Evolutionary conservation across 2,797 vertebrate species (phyloP), one percentile per base, ranked within the genome.

Genomic region (Coluber constrictor): DNA sequence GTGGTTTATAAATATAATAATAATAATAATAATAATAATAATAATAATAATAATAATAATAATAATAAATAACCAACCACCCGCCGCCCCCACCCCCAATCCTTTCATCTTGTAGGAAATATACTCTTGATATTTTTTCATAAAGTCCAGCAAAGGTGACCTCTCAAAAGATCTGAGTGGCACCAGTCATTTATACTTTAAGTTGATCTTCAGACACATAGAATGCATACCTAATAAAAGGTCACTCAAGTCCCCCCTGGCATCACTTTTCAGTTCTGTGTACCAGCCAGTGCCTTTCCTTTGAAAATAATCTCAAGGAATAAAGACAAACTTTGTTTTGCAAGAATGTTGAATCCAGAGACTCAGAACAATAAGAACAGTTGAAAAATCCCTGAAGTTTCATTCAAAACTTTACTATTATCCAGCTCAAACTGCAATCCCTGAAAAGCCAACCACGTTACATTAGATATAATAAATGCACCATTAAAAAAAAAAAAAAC

Each of bases 171-270:
- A 47, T 47, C n/a, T 29, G 86, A 27, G 47, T 56, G 18, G 91
- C 63, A 55, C 43, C 43, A 51, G 66, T 83, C 47, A 54, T 29
- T 61, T 79, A 29, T 25, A 88, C 54, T 32, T 56, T 37, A 59
- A 43, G 56, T 29, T 88, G 86, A 83, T 63, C 54, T 79, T 55
- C 57, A 88, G 79, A 55, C 86, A 55, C 90, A 93, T 6, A 70
- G 29, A 70, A 63, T 83, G 86, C 92, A 92, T 90, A 63, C 86
- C 57, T 56, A 37, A 79, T 86, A 91, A 94, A 51, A 90, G 93
- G 91, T 57, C 91, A 20, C 3, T 61, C 79, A 54, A 1, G 56
- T 92, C 47, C 55, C 56, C 43, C 23, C 54, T 20, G 88, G 91
- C 83, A 87, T 94, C 89, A 43, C 16, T 89, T 92, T 92, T 56